Base-by-base conservation (phyloP, 2,113 vertebrate genomes). In the Scytalopus superciliaris region DNA sequence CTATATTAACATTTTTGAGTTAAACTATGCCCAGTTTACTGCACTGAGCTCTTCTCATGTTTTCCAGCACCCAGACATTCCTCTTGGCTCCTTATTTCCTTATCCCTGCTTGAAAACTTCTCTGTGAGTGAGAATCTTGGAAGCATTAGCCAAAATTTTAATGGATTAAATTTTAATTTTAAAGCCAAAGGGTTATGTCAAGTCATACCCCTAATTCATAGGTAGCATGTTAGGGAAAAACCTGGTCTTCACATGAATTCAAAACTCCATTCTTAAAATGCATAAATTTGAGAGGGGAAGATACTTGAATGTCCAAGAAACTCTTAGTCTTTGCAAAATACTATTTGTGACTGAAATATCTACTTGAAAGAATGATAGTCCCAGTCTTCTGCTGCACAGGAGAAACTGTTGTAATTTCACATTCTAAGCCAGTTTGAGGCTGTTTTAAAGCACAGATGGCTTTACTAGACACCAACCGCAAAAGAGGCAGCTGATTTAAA, bases 401-500 rank as follows among this genome's bases (percentile, higher is more conserved):
- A 87, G 72, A 83, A 94, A 44, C 27, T 55, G 47, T 13, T 75
- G 52, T 31, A 39, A 68, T n/a, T 90, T 59, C 7, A 2, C 31
- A 25, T 75, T 72, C 74, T 24, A 70, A 80, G 18, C 21, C 42
- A 80, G 40, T 73, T 50, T 86, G 55, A 84, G 74, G 52, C 52
- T 89, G 56, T 86, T 91, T 87, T n/a, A 90, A 84, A 92, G 63
- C 93, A 92, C 91, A 87, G 80, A 78, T 84, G 89, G 83, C 73
- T 94, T 94, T 84, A 63, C 73, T 81, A 35, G 9, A 78, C 19
- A 87, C 22, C 84, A 47, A 9, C 60, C 31, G 52, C 1, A 3
- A 33, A 93, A 92, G 56, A 91, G 56, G 27, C 69, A 68, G 40
- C 57, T 60, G 64, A 75, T 92, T 81, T 84, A 40, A 39, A 80